Percentiles rank a stretch among this genome's conserved stretches.
These are phyloP conservation scores for Mellivora capensis DNA, from an alignment of 2,113 vertebrate species.

Conservation along the genomic window DNA sequence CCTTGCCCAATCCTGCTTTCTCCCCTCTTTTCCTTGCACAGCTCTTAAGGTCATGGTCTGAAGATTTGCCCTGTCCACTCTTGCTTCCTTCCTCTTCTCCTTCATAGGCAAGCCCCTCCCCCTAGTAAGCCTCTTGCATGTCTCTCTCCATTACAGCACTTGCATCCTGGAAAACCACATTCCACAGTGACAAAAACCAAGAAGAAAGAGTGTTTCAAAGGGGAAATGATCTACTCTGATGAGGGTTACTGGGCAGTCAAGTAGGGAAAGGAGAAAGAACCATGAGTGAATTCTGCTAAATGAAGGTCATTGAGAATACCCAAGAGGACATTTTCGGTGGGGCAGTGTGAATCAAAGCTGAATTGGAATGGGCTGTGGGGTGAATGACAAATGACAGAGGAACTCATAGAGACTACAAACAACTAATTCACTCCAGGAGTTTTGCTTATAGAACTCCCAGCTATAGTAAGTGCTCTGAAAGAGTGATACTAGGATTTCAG, in stretches of 20 bases:
- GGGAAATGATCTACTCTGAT: neutral
- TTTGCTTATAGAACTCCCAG: neutral
- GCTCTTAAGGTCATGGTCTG: neutral
- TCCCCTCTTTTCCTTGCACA: neutral
- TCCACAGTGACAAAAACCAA: neutral
- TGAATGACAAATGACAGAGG: neutral
- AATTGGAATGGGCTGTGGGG: neutral
- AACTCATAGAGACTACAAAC: neutral
- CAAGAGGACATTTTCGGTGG: neutral
- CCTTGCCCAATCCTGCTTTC: neutral
- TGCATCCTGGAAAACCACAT: neutral
- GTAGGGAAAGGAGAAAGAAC: neutral
- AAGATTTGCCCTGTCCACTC: neutral
- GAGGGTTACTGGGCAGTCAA: neutral
- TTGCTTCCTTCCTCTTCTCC: neutral
- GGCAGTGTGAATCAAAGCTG: neutral
- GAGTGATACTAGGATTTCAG: neutral
- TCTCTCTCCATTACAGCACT: neutral
- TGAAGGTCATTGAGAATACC: neutral
- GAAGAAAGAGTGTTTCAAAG: neutral
- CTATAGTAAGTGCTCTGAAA: neutral
- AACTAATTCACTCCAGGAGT: neutral
- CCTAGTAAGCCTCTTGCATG: neutral
- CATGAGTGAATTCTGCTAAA: neutral
- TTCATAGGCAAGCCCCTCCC: neutral